Percentiles rank a stretch among this genome's conserved stretches.
Evolutionary conservation across 2,113 vertebrate species (phyloP).

Genomic region (Penelope pileata): DNA sequence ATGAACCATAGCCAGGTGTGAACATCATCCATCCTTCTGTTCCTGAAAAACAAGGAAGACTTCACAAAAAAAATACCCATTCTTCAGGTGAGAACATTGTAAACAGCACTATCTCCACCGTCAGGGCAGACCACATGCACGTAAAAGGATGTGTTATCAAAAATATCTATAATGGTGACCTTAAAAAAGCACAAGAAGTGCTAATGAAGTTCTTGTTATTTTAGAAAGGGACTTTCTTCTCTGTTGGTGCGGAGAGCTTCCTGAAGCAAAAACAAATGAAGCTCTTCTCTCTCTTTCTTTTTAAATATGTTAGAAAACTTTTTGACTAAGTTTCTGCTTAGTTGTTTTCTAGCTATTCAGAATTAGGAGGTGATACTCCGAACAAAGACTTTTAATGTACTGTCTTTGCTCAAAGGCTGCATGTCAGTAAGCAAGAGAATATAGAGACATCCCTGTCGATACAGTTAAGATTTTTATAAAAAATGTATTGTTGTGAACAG

Average conservation of each 20-base stretch:
- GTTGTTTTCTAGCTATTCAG: background rate
- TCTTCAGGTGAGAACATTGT: conserved; percentile 36
- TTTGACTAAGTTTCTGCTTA: background rate
- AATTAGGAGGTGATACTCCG: background rate
- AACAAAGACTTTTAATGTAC: background rate
- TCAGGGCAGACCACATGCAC: conserved; percentile 41
- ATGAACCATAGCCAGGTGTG: background rate
- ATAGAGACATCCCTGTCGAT: background rate
- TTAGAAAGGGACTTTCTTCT: conserved; percentile 72
- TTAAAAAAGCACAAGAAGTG: conserved; percentile 66
- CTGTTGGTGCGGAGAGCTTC: conserved; percentile 12
- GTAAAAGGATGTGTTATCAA: conserved; percentile 72
- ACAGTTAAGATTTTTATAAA: background rate
- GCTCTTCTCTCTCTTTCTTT: conserved; percentile 36
- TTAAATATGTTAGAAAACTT: background rate
- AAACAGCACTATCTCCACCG: conserved; percentile 52
- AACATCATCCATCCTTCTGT: background rate
- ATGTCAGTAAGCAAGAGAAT: background rate
- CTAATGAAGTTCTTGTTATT: conserved; percentile 74
- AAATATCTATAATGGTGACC: conserved; percentile 72
- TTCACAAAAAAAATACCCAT: background rate
- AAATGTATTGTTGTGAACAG: background rate
- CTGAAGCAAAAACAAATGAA: conserved; percentile 66
- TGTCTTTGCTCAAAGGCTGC: background rate
- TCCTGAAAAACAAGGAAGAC: conserved; percentile 38